These are phyloP conservation scores for Chloroclystis v-ata DNA, from an alignment of 2,888 invertebrate species.

Conservation along the genomic window DNA sequence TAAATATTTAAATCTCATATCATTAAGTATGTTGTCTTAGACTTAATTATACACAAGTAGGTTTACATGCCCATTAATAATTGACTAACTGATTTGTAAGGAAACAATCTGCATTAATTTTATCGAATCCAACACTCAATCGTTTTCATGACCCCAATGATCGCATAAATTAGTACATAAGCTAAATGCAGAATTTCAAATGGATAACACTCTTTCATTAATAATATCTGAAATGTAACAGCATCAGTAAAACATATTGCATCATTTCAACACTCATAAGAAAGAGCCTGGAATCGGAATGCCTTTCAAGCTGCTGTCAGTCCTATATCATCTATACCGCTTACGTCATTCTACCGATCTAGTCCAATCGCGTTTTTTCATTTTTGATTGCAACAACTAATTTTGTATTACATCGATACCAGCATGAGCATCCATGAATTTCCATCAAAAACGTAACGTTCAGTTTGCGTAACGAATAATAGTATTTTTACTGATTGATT, in stretches of 20 bases:
- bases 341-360: slow-evolving; percentile 49
- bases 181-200: no score
- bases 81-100: no score
- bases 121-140: no score
- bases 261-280: slow-evolving; percentile 12
- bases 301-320: slow-evolving; percentile 23
- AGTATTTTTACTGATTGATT: slow-evolving; percentile 36
- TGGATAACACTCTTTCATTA: slow-evolving; percentile 2
- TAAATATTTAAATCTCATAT: neutral
- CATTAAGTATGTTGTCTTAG: no score
- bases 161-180: no score
- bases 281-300: slow-evolving; percentile 8
- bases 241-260: slow-evolving; percentile 10
- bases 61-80: no score
- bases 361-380: slow-evolving; percentile 49
- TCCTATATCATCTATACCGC: slow-evolving; percentile 38
- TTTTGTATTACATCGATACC: slow-evolving; percentile 57
- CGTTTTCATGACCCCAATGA: no score
- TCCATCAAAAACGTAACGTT: slow-evolving; percentile 56
- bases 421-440: slow-evolving; percentile 48
- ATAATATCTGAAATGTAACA: neutral
- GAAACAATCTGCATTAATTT: no score
- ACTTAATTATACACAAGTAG: no score
- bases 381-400: slow-evolving; percentile 60
- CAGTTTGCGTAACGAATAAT: slow-evolving; percentile 50